Conservation (phyloP, 2,797 vertebrate genomes). For the Hippoglossus hippoglossus region DNA sequence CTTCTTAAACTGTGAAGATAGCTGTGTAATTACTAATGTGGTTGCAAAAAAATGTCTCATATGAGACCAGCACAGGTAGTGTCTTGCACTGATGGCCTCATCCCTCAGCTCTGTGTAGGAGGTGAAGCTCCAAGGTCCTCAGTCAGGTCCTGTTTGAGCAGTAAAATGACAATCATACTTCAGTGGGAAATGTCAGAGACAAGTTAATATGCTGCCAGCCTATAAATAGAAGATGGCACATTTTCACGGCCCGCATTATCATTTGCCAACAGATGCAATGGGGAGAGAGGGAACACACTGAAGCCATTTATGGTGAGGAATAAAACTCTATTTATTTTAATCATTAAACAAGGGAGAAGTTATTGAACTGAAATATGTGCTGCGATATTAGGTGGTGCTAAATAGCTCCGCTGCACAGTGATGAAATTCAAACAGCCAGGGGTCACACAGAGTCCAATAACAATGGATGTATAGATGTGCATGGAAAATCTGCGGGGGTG, state of each 20-base stretch:
- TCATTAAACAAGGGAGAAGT: constrained; percentile 70
- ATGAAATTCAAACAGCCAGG: constrained; percentile 62
- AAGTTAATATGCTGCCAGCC: constrained; percentile 76
- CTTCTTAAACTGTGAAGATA: neutral
- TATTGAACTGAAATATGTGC: constrained; percentile 72
- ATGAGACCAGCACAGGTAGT: neutral
- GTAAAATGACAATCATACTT: constrained; percentile 68
- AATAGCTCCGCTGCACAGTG: constrained; percentile 52
- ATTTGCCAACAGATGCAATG: constrained; percentile 76
- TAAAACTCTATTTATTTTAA: constrained; percentile 79
- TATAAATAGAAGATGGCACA: constrained; percentile 80
- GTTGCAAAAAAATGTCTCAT: neutral
- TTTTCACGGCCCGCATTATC: constrained; percentile 76
- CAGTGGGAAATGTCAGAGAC: constrained; percentile 72
- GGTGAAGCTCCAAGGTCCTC: neutral
- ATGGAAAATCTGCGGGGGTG: constrained; percentile 37
- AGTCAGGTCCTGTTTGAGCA: constrained; percentile 19
- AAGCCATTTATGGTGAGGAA: constrained; percentile 71
- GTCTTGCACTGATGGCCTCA: neutral
- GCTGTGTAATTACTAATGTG: neutral
- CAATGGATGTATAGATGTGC: constrained; percentile 51
- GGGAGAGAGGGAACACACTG: constrained; percentile 38
- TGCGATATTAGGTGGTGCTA: constrained; percentile 53
- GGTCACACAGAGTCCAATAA: constrained; percentile 70
- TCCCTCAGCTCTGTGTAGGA: neutral